Evolutionary conservation across 1,140 invertebrate species (phyloP), one percentile per base, ranked within the genome.

Genomic region (Heterodera carotae): DNA sequence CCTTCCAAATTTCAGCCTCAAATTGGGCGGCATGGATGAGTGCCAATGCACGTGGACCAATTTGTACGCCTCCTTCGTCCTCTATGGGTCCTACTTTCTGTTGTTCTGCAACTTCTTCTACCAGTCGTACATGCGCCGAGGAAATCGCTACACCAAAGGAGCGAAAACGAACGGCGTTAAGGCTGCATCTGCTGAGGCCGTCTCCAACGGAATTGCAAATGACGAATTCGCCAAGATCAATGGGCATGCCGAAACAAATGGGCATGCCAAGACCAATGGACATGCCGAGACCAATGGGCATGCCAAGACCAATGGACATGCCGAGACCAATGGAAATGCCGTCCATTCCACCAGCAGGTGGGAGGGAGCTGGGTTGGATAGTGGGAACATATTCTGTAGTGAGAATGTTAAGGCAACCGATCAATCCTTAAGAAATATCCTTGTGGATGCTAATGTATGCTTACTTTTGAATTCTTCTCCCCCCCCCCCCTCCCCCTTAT

Each of bases 11-110:
- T 90, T 90, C 82, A 84, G 89, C 36, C 84, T 88, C 56, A 89
- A 90, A 76, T 48, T 88, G 87, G 34, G 81, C 81, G 80, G 84
- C 80, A 73, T 90, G 89, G 90, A 91, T 74, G 56, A 64, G 31
- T 98, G 96, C 88, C 91, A 94, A 83, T 94, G 96, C 81, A 93
- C 93, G 39, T 91, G 92, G 79, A 91, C 93, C 64, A 97, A 97
- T 88, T 92, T 98, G 69, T 93, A 93, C 83, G 91, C 96, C n/a
- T 94, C 94, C 29, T 91, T 96, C 82, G 91, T 93, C 34, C 97
- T 98, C 93, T 98, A 98, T 89, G 93, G 93, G 86, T 88, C 88
- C 66, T 90, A 90, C 82, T 89, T 90, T 80, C 67, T 90, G 33
- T 85, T 90, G 27, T 90, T 90, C 84, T 87, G 88, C 70, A 86